Evolutionary conservation across 2,888 invertebrate genomes (phyloP), one percentile per base, ranked within the genome.

Genomic region (Tinea trinotella): DNA sequence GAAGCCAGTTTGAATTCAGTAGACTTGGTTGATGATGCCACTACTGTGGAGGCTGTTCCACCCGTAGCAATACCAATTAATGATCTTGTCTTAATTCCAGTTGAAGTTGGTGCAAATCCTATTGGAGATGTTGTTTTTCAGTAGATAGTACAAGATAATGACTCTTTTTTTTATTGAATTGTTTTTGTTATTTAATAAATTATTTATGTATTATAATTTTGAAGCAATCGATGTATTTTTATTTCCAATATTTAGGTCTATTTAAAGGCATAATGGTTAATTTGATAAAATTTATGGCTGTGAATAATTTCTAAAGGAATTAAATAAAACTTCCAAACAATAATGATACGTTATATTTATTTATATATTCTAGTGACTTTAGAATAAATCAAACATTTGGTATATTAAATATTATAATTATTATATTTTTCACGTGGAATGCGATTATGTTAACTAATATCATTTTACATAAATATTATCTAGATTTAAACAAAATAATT

Each of bases 381-480:
- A 34, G 20, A 48, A 54, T 22, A 49, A 24, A 40, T 22, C 50
- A 46, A 55, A 54, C 54, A 54, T 46, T 48, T 36, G 49, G 55
- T 55, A 22, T 55, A n/a, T n/a, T n/a, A n/a, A n/a, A n/a, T n/a
- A n/a, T 50, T 30, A 24, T 24, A 24, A 24, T 24, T 18, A 17
- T 24, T 24, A 17, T 18, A 48, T 18, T 17, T 40, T 17, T 40
- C 17, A 19, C 48, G 19, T n/a, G 46, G 46, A 46, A 46, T 46
- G 46, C 40, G n/a, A n/a, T 30, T 30, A n/a, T 30, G 30, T 58
- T 66, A 58, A 58, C 59, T 60, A 62, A 30, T 62, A 58, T 65
- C 65, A 69, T 70, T 72, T 67, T 69, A 69, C 71, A 70, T 74
- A 70, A 64, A 63, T 30, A 30, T 30, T 30, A 7, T 30, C 40